These are phyloP conservation scores for Gallinago paraguaiae DNA, from an alignment of 2,113 vertebrate genomes.

Conservation along the genomic window DNA sequence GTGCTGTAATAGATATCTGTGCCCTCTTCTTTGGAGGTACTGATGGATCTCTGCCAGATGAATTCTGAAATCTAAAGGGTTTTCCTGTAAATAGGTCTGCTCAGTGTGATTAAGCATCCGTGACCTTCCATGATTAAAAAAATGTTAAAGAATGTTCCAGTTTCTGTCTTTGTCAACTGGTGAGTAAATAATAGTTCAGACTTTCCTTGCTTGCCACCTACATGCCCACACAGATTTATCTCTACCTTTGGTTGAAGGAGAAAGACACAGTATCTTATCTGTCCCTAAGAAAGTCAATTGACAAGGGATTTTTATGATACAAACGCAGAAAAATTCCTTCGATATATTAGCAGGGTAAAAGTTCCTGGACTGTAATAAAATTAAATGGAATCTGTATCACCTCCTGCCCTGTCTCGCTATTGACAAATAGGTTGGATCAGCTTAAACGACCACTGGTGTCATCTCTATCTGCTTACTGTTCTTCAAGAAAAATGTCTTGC, in stretches of 20 bases:
- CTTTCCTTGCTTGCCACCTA: not conserved
- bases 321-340: slow-evolving; percentile 18
- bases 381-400: slow-evolving; percentile 50
- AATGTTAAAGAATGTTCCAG: not conserved
- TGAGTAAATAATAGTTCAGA: not conserved
- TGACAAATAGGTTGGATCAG: slow-evolving; percentile 56
- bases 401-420: not conserved
- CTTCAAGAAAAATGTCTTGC: slow-evolving; percentile 49
- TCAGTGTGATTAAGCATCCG: not conserved
- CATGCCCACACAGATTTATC: not conserved
- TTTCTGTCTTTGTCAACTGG: slow-evolving; percentile 12
- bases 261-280: slow-evolving; percentile 33
- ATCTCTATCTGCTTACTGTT: slow-evolving; percentile 45
- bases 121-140: not conserved
- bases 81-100: not conserved
- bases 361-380: slow-evolving; percentile 39
- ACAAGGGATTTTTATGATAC: slow-evolving; percentile 17
- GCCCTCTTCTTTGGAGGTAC: not conserved
- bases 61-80: not conserved
- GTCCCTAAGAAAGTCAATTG: slow-evolving; percentile 6
- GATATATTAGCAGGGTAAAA: slow-evolving; percentile 26
- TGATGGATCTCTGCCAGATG: not conserved
- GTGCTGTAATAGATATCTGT: not conserved
- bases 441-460: slow-evolving; percentile 30
- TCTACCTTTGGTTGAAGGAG: not conserved